These are phyloP conservation scores for Thalassoma bifasciatum DNA, from an alignment of 2,113 vertebrate species.

Conservation along the genomic window DNA sequence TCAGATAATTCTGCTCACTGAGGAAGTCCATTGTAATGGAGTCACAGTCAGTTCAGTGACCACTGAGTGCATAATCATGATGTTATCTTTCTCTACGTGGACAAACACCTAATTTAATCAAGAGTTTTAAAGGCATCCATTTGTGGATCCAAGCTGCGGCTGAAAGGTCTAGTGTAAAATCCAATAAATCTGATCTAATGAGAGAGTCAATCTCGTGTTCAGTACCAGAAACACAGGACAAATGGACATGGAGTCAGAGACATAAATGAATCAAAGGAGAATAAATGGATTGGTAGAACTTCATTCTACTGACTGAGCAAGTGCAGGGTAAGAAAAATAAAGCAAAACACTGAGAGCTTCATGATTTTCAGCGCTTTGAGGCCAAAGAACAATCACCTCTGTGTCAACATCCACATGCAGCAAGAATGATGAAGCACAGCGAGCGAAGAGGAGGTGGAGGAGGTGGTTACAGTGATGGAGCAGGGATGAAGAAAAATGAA, in stretches of 20 bases:
- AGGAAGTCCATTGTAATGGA: neutral
- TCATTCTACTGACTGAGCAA: neutral
- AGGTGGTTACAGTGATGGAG: constrained; percentile 37
- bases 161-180: constrained; percentile 2
- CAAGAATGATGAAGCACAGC: constrained; percentile 51
- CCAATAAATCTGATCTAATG: constrained; percentile 19
- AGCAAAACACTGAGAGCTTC: neutral
- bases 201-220: constrained; percentile 23
- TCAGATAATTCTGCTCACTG: constrained; percentile 21
- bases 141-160: constrained; percentile 28
- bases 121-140: constrained; percentile 10
- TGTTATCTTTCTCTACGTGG: constrained; percentile 10
- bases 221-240: neutral
- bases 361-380: constrained; percentile 8
- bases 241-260: constrained; percentile 6
- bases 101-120: constrained; percentile 35
- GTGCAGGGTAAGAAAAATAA: constrained; percentile 9
- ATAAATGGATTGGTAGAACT: constrained; percentile 8
- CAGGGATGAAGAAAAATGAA: constrained; percentile 37
- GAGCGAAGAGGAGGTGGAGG: constrained; percentile 30
- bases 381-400: constrained; percentile 42
- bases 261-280: constrained; percentile 23
- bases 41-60: constrained; percentile 23
- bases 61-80: constrained; percentile 8
- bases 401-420: constrained; percentile 59